Base-by-base conservation (phyloP, 2,888 invertebrate genomes). In the Conchocele bisecta region DNA sequence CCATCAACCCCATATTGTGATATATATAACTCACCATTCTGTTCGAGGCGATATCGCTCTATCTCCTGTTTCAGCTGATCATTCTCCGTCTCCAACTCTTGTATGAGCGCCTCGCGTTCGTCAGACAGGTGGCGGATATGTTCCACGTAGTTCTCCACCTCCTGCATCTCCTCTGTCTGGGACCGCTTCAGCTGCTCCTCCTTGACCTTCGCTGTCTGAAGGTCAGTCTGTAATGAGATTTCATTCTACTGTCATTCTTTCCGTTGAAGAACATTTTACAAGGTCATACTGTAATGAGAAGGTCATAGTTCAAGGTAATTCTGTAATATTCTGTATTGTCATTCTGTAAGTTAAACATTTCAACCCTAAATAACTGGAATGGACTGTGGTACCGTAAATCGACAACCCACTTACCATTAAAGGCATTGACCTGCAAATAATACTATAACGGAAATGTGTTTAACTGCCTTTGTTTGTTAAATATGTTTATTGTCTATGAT, bases 91-190 rank as follows among this genome's bases (percentile, higher is more conserved):
- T 90, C 90, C 39, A 90, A 81, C 69, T 90, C 90, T 51, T 87
- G 86, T 46, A 90, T 89, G 41, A 90, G 84, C 3, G 87, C 84
- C 74, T 90, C 90, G 56, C 89, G 72, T 63, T 89, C 89, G 60
- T 89, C 88, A 0, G 89, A 89, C 41, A 90, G 81, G 50, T 84
- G 86, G 6, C 88, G 83, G 29, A 91, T 89, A 73, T 90, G 89
- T 67, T 90, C 89, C 51, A 90, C 89, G 58, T 90, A 93, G 90
- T 92, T 92, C 82, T 91, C 91, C 75, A 92, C 92, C 90, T 90
- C 93, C 91, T 92, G 92, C 89, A 89, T 89, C 73, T 90, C 90
- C 59, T 86, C 86, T 7, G 86, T 82, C 77, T 90, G 89, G 6
- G 88, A 82, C 24, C 82, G 70, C 39, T 84, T 85, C 54, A 85